Evolutionary conservation across 2,888 invertebrate species (phyloP), one percentile per base, ranked within the genome.

Genomic region (Hartigia nigra): DNA sequence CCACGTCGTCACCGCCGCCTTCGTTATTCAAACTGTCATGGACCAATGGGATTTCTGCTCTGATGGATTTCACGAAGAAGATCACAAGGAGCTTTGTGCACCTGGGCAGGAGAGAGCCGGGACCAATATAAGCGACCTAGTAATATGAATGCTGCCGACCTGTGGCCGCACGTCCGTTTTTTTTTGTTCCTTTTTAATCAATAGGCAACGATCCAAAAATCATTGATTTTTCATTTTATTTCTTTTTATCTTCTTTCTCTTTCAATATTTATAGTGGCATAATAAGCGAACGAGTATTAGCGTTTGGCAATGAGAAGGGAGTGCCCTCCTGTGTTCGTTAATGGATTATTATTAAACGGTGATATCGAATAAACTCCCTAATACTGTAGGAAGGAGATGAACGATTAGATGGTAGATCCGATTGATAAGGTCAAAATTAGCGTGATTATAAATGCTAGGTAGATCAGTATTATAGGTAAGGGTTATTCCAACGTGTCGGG

Each of bases 161-260:
- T 34, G 35, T 74, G 34, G 74, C 36, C 37, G 77, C 34, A 69
- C 37, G 74, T 72, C 23, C 55, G 69, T 72, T 70, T 75, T 72
- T 70, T 75, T 36, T 72, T 75, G 37, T 76, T 76, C 14, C 35
- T 55, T 35, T 37, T 69, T 76, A n/a, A 23, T 14, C 31, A 4
- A n/a, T 12, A 78, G 70, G 70, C 75, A 70, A 31, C n/a, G 32
- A 70, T 32, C 12, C 39, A 39, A n/a, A 72, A 34, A 76, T 72
- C 31, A 76, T 31, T 37, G 70, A 72, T 72, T 75, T 69, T 31
- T 72, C 35, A 35, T 23, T 76, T 75, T 78, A 14, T 12, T 78
- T 76, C 74, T 76, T 74, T 69, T 78, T 34, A 14, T 39, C 14
- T 37, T 69, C 69, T 55, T 34, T 36, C 32, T 69, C 12, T 78